Conservation (phyloP, 2,113 vertebrate genomes). For the Campylorhamphus procurvoides region DNA sequence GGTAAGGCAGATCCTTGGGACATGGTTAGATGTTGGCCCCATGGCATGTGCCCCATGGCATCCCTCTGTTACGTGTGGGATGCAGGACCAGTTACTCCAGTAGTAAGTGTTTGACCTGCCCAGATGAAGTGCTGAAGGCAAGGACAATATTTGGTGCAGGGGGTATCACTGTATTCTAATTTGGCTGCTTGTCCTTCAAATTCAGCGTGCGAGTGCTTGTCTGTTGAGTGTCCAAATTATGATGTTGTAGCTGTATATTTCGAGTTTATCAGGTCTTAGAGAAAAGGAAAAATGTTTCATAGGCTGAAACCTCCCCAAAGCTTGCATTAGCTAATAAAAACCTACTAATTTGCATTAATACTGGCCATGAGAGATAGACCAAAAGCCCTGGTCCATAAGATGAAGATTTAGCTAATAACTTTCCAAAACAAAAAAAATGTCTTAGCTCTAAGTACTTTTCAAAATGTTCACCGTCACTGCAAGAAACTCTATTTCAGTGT, state of each 20-base stretch:
- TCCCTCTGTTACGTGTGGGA: background rate
- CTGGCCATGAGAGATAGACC: background rate
- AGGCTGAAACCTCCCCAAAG: background rate
- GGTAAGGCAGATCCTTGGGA: background rate
- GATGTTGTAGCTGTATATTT: background rate
- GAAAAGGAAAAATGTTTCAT: background rate
- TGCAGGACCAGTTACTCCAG: background rate
- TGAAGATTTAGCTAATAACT: background rate
- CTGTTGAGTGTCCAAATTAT: background rate
- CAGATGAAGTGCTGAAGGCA: background rate
- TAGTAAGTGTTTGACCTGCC: background rate
- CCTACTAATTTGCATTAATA: background rate
- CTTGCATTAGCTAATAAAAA: background rate
- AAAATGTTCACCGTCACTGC: slow-evolving; percentile 34
- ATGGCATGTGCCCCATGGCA: fast-evolving
- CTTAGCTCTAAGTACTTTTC: background rate
- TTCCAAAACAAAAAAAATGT: background rate
- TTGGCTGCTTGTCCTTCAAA: background rate
- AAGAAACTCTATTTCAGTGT: slow-evolving; percentile 59
- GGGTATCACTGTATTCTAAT: background rate
- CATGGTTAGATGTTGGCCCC: background rate
- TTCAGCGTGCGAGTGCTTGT: background rate
- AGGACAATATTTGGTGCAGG: background rate
- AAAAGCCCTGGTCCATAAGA: background rate
- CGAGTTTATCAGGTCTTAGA: background rate